phyloP scores from a whole-genome alignment of 1,140 invertebrate genomes.

The Neoseiulus cucumeris region DNA sequence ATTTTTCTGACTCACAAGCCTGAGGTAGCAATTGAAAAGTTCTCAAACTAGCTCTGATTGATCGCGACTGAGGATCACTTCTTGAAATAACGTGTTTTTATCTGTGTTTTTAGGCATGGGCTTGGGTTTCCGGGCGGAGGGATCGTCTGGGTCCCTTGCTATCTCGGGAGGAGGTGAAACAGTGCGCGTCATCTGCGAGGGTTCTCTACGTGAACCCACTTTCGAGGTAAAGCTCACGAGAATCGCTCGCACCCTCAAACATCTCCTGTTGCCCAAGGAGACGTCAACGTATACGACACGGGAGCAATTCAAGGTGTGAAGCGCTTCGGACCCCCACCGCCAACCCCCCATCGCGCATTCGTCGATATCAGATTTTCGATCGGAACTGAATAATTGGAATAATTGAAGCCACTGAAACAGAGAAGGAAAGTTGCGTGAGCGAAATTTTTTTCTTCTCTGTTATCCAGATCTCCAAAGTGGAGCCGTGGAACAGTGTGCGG shows the following conservation, averaged over 20 bases:
- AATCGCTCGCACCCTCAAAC: conserved; percentile 3
- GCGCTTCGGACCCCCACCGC: too few relatives aligned
- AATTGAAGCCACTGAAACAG: too few relatives aligned
- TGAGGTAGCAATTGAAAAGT: too few relatives aligned
- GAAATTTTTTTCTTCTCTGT: too few relatives aligned
- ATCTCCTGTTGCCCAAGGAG: conserved; percentile 6
- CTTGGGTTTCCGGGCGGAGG: conserved; percentile 2
- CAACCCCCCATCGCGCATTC: too few relatives aligned
- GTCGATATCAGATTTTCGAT: too few relatives aligned
- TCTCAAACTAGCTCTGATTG: too few relatives aligned
- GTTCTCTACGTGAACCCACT: background rate
- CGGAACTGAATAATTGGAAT: too few relatives aligned
- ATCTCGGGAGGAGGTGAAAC: background rate
- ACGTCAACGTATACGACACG: conserved; percentile 5
- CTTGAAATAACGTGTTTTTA: too few relatives aligned
- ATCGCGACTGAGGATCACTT: too few relatives aligned
- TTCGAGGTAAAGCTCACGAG: background rate
- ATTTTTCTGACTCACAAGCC: too few relatives aligned
- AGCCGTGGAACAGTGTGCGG: conserved; percentile 93
- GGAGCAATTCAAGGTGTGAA: conserved; percentile 3
- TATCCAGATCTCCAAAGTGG: conserved; percentile 43
- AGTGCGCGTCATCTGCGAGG: conserved; percentile 3
- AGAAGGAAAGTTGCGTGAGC: too few relatives aligned
- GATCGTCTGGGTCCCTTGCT: conserved; percentile 8
- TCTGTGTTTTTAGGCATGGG: conserved; percentile 1